phyloP scores from a whole-genome alignment of 2,888 invertebrate genomes.

The Eupithecia vulgata region DNA sequence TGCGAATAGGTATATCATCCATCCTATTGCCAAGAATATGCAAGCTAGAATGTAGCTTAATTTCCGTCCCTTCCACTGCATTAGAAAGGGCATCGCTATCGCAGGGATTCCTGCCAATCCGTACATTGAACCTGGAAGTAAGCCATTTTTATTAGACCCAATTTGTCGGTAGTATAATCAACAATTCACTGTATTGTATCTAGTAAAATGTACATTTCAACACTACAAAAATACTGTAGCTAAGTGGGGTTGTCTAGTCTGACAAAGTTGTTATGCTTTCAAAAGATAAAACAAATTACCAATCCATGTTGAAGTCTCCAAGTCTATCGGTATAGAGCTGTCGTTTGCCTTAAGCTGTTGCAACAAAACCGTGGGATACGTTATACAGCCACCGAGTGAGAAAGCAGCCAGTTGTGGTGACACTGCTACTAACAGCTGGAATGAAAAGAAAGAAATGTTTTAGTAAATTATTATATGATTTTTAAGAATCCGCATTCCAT shows the following conservation, averaged over 20 bases:
- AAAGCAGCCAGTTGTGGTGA: slow-evolving; percentile 41
- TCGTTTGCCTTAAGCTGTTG: slow-evolving; percentile 40
- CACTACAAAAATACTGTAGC: not conserved
- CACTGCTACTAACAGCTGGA: slow-evolving; percentile 37
- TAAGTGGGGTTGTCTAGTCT: not conserved
- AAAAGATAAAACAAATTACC: slow-evolving; percentile 14
- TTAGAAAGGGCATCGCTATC: slow-evolving; percentile 36
- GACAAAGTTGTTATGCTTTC: not conserved
- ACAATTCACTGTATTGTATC: not conserved
- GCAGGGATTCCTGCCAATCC: slow-evolving; percentile 41
- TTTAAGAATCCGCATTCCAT: not conserved
- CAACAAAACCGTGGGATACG: slow-evolving; percentile 35
- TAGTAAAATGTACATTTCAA: not conserved
- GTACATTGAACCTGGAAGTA: slow-evolving; percentile 40
- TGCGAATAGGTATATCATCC: slow-evolving; percentile 29
- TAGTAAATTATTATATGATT: not conserved
- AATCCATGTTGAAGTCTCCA: slow-evolving; percentile 37
- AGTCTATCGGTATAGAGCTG: slow-evolving; percentile 31
- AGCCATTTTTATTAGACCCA: not conserved
- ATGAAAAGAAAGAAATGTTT: not conserved
- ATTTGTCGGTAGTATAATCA: not conserved
- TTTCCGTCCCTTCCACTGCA: slow-evolving; percentile 42
- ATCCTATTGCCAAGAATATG: slow-evolving; percentile 33
- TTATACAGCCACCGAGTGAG: slow-evolving; percentile 36
- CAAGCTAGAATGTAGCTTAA: slow-evolving; percentile 33